A percentile compares a stretch with the other conserved stretches of the same genome.
Conservation (phyloP, 2,888 invertebrate genomes). For the Spatulosminthurus flaviceps region DNA sequence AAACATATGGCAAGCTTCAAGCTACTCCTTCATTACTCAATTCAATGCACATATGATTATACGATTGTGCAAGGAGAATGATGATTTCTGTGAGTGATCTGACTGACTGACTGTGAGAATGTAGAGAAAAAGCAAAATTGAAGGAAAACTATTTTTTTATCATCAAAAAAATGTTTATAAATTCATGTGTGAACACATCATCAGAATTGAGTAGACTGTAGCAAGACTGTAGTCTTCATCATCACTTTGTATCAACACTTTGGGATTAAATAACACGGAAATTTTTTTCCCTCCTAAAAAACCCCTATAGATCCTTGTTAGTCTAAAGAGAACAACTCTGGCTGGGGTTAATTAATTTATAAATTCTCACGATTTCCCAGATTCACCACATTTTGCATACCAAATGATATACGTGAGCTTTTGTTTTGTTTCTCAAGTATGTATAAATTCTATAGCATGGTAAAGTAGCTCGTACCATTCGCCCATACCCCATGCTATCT, state of each 20-base stretch:
- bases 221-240: neutral
- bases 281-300: neutral
- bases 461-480: too few relatives aligned
- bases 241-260: neutral
- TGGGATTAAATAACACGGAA: slow-evolving; percentile 13
- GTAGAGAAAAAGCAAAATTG: too few relatives aligned
- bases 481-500: too few relatives aligned
- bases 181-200: neutral
- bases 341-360: slow-evolving; percentile 3
- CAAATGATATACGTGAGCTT: neutral
- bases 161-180: too few relatives aligned
- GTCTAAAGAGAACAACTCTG: neutral
- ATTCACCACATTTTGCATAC: slow-evolving; percentile 18
- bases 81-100: too few relatives aligned
- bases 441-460: too few relatives aligned
- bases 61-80: too few relatives aligned
- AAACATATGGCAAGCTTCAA: too few relatives aligned
- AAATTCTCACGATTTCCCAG: slow-evolving; percentile 18
- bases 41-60: too few relatives aligned
- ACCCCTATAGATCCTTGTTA: neutral
- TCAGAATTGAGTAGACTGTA: neutral
- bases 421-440: neutral
- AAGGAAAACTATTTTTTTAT: too few relatives aligned
- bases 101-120: too few relatives aligned
- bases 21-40: too few relatives aligned